Conservation (phyloP, 2,113 vertebrate genomes). For the Martes martes region DNA sequence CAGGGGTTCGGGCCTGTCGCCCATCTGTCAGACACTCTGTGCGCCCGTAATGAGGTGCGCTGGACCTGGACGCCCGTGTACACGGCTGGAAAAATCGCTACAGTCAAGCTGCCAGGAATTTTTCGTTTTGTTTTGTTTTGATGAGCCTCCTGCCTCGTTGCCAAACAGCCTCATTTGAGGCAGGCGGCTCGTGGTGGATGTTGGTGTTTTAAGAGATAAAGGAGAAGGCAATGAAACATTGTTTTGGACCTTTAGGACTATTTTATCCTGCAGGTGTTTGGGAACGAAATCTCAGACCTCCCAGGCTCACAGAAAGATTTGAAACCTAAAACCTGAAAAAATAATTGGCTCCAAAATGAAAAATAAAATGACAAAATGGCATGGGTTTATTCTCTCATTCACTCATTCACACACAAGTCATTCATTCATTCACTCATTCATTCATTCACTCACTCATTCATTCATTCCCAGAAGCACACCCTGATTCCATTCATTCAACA, state of each 20-base stretch:
- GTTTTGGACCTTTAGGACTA: not conserved
- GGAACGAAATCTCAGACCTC: conserved; percentile 8
- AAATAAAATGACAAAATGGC: not conserved
- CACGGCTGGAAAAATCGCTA: not conserved
- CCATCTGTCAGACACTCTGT: not conserved
- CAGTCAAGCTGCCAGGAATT: not conserved
- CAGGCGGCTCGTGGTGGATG: not conserved
- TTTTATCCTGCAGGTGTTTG: not conserved
- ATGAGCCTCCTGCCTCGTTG: not conserved
- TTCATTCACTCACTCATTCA: not conserved
- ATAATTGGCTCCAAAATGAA: not conserved
- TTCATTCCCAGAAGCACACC: not conserved
- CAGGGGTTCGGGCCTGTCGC: not conserved
- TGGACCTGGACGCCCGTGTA: not conserved
- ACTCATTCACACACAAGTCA: too few relatives aligned
- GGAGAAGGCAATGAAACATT: not conserved
- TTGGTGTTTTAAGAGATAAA: conserved; percentile 33
- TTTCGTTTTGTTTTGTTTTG: not conserved
- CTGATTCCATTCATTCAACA: not conserved
- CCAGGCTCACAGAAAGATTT: not conserved
- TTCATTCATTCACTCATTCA: not conserved
- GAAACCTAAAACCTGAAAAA: not conserved
- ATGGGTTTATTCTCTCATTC: not conserved
- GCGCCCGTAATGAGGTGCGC: not conserved
- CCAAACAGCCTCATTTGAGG: not conserved